phyloP scores from a whole-genome alignment of 2,113 vertebrate genomes.

The Sceloporus tristichus region DNA sequence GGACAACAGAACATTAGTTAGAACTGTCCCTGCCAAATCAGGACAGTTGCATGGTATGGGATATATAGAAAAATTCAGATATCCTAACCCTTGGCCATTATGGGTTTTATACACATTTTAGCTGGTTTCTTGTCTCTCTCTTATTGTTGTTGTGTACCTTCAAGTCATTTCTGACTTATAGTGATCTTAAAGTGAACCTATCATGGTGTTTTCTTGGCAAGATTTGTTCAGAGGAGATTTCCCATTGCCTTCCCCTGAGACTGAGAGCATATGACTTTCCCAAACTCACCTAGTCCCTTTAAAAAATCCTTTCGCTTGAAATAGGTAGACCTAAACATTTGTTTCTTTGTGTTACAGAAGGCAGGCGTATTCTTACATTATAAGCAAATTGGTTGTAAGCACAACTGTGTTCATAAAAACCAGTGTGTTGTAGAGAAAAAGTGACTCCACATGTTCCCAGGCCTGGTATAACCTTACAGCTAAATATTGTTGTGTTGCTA shows the following conservation, averaged over 20 bases:
- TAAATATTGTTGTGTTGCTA: slow-evolving; percentile 35
- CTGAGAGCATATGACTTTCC: too few species aligned
- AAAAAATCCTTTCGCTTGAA: background rate
- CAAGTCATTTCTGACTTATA: too few species aligned
- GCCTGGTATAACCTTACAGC: slow-evolving; percentile 23
- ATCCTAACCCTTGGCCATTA: too few species aligned
- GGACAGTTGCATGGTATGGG: too few species aligned
- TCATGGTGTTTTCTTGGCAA: too few species aligned
- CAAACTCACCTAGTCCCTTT: background rate
- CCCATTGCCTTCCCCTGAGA: too few species aligned
- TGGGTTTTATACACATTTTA: background rate
- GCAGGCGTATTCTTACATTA: background rate
- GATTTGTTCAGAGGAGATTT: too few species aligned
- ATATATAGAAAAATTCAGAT: too few species aligned
- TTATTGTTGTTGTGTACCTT: background rate
- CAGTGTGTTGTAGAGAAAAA: background rate
- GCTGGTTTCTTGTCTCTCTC: background rate
- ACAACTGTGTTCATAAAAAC: background rate
- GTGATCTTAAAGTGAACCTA: too few species aligned
- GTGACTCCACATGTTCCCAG: slow-evolving; percentile 10
- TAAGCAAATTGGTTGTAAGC: background rate
- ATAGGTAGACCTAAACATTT: background rate
- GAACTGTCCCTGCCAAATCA: too few species aligned
- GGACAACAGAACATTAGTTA: too few species aligned
- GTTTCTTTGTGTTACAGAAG: background rate